Conservation (phyloP, 2,888 invertebrate genomes). For the Hartigia nigra region DNA sequence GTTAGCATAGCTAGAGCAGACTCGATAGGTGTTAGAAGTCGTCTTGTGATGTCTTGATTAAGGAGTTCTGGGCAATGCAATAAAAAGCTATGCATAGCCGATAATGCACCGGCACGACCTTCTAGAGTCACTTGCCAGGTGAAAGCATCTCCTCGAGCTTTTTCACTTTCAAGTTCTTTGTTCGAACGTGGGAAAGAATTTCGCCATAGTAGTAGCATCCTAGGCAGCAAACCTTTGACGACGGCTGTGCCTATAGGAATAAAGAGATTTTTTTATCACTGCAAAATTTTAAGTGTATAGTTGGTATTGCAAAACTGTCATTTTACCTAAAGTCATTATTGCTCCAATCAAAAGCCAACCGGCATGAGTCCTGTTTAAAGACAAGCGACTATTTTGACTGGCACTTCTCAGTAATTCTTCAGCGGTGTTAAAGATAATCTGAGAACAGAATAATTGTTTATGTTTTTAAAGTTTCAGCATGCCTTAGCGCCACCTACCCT, state of each 20-base stretch:
- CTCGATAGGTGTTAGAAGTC: conserved; percentile 92
- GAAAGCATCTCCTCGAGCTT: conserved; percentile 94
- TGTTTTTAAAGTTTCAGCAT: background rate
- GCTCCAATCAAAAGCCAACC: conserved; percentile 98
- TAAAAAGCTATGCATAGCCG: conserved; percentile 94
- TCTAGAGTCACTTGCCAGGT: conserved; percentile 99
- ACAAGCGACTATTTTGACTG: conserved; percentile 94
- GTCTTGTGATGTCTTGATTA: conserved; percentile 90
- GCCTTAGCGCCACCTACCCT: background rate
- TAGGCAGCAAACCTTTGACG: conserved; percentile 89
- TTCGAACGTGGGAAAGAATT: conserved; percentile 97
- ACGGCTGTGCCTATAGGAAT: conserved; percentile 81
- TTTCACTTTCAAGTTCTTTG: conserved; percentile 97
- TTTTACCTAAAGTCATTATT: conserved; percentile 90
- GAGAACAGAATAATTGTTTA: conserved; percentile 23
- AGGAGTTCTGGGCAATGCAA: conserved; percentile 90
- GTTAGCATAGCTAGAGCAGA: conserved; percentile 94
- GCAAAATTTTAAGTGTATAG: background rate
- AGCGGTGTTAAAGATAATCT: conserved; percentile 93
- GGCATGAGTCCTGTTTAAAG: conserved; percentile 94
- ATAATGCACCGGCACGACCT: conserved; percentile 94
- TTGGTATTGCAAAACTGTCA: background rate
- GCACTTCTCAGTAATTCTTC: conserved; percentile 96
- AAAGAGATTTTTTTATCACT: conserved; percentile 4
- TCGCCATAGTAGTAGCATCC: conserved; percentile 95